Base-by-base conservation (phyloP, 2,888 invertebrate species). In the Cephonodes hylas region DNA sequence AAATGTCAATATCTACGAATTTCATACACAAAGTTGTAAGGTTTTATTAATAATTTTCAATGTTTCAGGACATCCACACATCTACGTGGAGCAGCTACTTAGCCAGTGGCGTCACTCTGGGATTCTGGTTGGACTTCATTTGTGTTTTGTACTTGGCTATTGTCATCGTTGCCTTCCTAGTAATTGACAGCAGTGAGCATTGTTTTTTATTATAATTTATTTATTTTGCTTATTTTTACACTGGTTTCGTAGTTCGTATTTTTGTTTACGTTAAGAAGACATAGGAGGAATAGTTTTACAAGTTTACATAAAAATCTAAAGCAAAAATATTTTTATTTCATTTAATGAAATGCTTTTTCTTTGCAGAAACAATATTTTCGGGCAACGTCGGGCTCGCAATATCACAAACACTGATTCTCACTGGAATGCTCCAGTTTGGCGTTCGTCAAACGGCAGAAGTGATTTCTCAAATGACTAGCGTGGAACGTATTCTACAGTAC, bases 121-220 rank as follows among this genome's bases (percentile, higher is more conserved):
- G 97, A 1, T 93, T 97, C 61, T 95, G 96, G 91, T 88, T 97
- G 58, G 97, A 98, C 80, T 93, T 95, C 73, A 91, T 96, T 62
- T 96, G 95, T 69, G 94, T 95, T 27, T 66, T 94, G 13, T 97
- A 97, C 78, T 90, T 96, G 38, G 88, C 94, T 0, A 91, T 94
- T 18, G 95, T 97, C 8, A 94, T 96, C 3, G 94, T 95, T 65
- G 94, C 95, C 45, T 95, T 95, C 81, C 93, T 96, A 13, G 79
- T 95, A 0, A 84, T 94, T 34, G 93, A 93, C 66, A 91, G 89
- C 78, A 91, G 92, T 92, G 66, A 89, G 91, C 85, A 65, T 20
- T 42, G 20, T n/a, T 8, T 59, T 8, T 23, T 3, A 42, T 2
- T 38, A 25, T 3, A n/a, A 10, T 0, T 1, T 27, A 13, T 15